Evolutionary conservation across 1,140 invertebrate species (phyloP).

Genomic region (Cylas formicarius): DNA sequence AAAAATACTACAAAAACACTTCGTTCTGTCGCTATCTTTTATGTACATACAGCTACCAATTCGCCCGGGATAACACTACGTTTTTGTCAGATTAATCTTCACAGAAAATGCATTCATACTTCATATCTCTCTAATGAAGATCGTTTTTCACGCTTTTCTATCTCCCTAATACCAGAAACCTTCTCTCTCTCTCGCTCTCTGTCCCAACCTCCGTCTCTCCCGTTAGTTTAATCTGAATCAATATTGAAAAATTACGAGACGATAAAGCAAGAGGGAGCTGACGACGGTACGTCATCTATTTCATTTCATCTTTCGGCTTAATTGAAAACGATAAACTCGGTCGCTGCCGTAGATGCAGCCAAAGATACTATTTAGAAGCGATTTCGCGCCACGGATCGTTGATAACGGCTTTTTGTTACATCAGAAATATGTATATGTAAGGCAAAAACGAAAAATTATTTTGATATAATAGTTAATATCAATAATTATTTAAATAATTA

Average conservation of each 20-base stretch:
- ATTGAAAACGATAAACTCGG: conserved; percentile 14
- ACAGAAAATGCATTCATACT: conserved; percentile 42
- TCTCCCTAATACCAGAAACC: too few relatives aligned
- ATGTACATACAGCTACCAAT: too few relatives aligned
- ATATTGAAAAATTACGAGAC: conserved; percentile 25
- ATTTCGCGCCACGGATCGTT: too few relatives aligned
- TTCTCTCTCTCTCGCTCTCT: conserved; percentile 5
- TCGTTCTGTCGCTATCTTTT: too few relatives aligned
- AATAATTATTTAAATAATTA: too few relatives aligned
- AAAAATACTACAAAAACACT: too few relatives aligned
- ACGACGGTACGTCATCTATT: conserved; percentile 15
- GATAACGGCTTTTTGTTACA: too few relatives aligned
- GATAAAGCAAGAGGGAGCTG: conserved; percentile 14
- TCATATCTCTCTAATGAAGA: conserved; percentile 40
- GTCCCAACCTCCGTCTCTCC: neutral
- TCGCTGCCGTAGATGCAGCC: conserved; percentile 5
- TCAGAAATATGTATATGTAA: too few relatives aligned
- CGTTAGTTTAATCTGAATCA: conserved; percentile 16
- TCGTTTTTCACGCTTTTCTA: conserved; percentile 35
- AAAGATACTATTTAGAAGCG: too few relatives aligned
- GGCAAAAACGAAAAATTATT: too few relatives aligned
- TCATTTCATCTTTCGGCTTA: conserved; percentile 14
- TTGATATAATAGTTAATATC: too few relatives aligned
- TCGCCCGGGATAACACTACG: conserved; percentile 34
- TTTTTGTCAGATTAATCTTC: conserved; percentile 40